Conservation (phyloP, 2,113 vertebrate genomes). For the Lagenorhynchus albirostris region DNA sequence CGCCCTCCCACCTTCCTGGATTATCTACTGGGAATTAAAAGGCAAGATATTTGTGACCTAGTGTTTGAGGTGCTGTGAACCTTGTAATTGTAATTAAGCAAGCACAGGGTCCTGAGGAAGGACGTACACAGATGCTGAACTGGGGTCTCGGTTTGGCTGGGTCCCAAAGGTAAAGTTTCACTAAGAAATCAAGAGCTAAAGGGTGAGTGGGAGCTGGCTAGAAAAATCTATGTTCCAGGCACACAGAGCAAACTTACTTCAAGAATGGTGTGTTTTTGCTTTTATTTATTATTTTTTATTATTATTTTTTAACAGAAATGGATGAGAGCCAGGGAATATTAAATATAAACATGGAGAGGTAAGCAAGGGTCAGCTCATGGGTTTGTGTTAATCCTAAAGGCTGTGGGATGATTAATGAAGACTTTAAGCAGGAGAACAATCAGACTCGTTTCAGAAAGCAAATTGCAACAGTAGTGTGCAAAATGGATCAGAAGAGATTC, state of each 20-base stretch:
- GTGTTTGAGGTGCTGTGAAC: neutral
- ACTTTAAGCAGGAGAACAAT: constrained; percentile 28
- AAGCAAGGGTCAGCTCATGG: neutral
- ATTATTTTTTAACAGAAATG: neutral
- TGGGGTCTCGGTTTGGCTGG: neutral
- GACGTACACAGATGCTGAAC: neutral
- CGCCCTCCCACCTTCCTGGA: neutral
- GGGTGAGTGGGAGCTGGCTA: neutral
- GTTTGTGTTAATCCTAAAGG: neutral
- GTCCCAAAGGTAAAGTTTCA: neutral
- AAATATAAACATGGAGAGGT: constrained; percentile 28
- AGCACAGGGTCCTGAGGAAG: neutral
- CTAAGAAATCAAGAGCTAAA: neutral
- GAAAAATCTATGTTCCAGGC: neutral
- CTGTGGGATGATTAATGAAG: neutral
- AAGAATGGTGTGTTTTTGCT: neutral
- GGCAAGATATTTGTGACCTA: neutral
- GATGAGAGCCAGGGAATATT: neutral
- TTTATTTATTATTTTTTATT: neutral
- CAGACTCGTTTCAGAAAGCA: constrained; percentile 21
- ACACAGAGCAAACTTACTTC: neutral
- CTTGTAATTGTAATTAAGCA: neutral
- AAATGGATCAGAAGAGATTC: neutral
- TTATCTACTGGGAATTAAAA: neutral
- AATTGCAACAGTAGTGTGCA: neutral